Base-by-base conservation (phyloP, 2,888 invertebrate species). In the Terebella lapidaria region DNA sequence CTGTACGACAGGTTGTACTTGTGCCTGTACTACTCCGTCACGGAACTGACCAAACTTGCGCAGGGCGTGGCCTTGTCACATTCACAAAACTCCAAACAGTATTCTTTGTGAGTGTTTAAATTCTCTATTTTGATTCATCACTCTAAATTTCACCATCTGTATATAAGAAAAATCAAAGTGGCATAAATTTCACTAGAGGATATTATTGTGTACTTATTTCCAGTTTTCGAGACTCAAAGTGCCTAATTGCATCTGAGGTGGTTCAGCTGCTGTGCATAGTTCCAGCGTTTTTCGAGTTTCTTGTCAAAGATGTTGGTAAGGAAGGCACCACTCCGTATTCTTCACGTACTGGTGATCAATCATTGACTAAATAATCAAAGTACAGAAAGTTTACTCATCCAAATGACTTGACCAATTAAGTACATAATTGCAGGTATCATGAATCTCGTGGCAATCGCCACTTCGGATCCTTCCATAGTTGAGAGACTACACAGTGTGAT, bases 211-310 rank as follows among this genome's bases (percentile, higher is more conserved):
- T 15, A 15, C 35, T 47, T 53, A 15, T 56, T 66, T 70, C 4
- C 66, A 76, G 75, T 30, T 72, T 72, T 47, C 62, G 69, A 45
- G 72, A 76, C 55, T 74, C 75, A 65, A 73, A 71, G 63, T 70
- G 72, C 60, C 65, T 78, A 25, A 65, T 79, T 52, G 76, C 78
- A 1, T 72, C 77, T 24, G 78, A 79, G 61, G 71, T 77, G 53
- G 73, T 76, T n/a, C 77, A 77, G 64, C 66, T 79, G n/a, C 65
- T 79, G 63, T 74, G 76, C 68, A 71, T 75, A 56, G 76, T 77
- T 3, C 76, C 76, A 25, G 70, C 70, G 49, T 77, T 77, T 66
- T 76, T 74, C 64, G 72, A 73, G 26, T 63, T 61, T 45, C n/a
- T 61, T 0, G 55, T 26, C 3, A 63, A 47, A 52, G 63, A 63